These are phyloP conservation scores for Rhizoglyphus robini DNA, from an alignment of 1,140 invertebrate genomes.

Conservation along the genomic window DNA sequence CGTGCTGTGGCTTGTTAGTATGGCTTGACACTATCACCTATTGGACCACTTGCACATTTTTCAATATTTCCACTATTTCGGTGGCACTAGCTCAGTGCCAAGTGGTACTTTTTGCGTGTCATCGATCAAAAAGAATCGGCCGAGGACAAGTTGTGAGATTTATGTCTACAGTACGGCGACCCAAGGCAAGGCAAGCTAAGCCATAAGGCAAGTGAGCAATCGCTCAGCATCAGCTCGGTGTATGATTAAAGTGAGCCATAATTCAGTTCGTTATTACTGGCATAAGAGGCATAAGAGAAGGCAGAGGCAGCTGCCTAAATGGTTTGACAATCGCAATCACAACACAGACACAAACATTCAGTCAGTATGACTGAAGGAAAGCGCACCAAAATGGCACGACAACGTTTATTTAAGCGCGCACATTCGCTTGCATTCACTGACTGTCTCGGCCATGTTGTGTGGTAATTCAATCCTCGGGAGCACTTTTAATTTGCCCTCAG, in stretches of 20 bases:
- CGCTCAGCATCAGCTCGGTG: background rate
- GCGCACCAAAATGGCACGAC: conserved; percentile 7
- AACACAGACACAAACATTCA: background rate
- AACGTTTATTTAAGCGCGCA: conserved; percentile 9
- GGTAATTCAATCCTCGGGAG: conserved; percentile 2
- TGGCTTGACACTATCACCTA: background rate
- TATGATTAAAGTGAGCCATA: conserved; percentile 14
- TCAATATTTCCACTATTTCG: background rate
- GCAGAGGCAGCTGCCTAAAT: conserved; percentile 15
- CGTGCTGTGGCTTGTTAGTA: background rate
- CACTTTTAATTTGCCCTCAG: conserved; percentile 8
- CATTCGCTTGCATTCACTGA: background rate
- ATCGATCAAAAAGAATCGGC: background rate
- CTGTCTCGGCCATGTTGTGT: background rate
- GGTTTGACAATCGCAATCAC: conserved; percentile 10
- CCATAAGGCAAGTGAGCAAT: too few relatives aligned
- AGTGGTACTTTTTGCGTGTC: background rate
- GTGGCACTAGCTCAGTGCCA: background rate
- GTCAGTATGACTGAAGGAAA: too few relatives aligned
- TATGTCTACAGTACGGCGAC: background rate
- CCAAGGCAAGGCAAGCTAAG: background rate
- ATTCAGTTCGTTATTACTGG: conserved; percentile 2
- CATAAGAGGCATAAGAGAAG: too few relatives aligned
- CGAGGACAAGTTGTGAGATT: conserved; percentile 9
- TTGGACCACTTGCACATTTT: background rate